phyloP scores from a whole-genome alignment of 1,140 invertebrate genomes.

The Bilobella aurantiaca region DNA sequence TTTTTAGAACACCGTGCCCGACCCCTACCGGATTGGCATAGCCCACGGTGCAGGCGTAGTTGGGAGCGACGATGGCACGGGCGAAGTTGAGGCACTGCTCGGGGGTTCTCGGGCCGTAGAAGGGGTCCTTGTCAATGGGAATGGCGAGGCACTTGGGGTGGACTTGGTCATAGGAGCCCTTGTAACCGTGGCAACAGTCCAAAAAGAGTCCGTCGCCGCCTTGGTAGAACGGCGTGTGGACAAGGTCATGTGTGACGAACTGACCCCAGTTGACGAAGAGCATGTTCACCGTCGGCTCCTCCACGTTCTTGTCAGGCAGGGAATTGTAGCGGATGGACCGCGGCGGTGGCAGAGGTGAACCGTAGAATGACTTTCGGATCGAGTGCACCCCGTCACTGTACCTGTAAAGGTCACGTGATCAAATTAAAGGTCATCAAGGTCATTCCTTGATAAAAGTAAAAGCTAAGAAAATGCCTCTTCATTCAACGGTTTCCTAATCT shows the following conservation, averaged over 20 bases:
- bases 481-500: background rate
- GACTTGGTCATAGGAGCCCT: conserved; percentile 32
- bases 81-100: conserved; percentile 41
- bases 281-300: conserved; percentile 18
- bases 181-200: conserved; percentile 37
- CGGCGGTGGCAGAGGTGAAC: conserved; percentile 12
- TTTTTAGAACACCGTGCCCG: too few species aligned
- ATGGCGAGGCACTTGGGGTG: conserved; percentile 49
- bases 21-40: conserved; percentile 37
- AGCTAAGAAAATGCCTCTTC: background rate
- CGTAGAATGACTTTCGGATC: background rate
- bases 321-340: conserved; percentile 20
- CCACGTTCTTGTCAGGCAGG: conserved; percentile 28
- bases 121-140: conserved; percentile 40
- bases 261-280: conserved; percentile 36
- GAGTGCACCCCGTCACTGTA: conserved; percentile 16
- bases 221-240: conserved; percentile 30
- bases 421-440: background rate
- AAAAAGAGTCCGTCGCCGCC: conserved; percentile 36
- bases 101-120: conserved; percentile 37
- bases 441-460: background rate
- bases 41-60: conserved; percentile 40
- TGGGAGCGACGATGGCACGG: conserved; percentile 37
- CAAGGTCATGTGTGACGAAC: conserved; percentile 36
- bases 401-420: conserved; percentile 11